Evolutionary conservation across 2,113 vertebrate genomes (phyloP), one percentile per base, ranked within the genome.

Genomic region (human (Homo sapiens)): DNA sequence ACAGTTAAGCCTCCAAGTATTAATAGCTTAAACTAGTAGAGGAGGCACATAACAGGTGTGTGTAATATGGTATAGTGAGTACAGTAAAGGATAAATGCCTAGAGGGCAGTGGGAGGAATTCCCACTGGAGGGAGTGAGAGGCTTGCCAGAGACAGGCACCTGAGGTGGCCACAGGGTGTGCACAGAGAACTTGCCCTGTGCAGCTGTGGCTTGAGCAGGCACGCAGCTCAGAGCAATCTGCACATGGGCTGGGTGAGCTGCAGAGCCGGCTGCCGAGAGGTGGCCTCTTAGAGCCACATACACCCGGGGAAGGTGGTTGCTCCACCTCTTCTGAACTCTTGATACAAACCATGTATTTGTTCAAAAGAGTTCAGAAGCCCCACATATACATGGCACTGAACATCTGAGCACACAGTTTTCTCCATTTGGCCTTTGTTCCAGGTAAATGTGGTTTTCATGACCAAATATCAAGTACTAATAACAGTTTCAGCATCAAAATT

Each of bases 41-140:
- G 32, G 8, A 38, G 30, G 17, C 38, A 30, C 22, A 1, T 6
- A 22, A 76, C 50, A 57, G 48, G 2, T 4, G 16, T 11, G 2
- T 16, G 38, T 4, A 43, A 40, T 5, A 17, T 1, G 12, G 50
- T 3, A 1, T 2, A 7, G 50, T 8, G 2, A 52, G 8, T 6
- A 35, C 14, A 22, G 6, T 6, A 30, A 48, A 72, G 27, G 43
- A 12, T 4, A 25, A 79, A n/a, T 22, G 2, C 13, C 61, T 22
- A 4, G 38, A 82, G 11, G 0, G 25, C 6, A 16, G 9, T 1
- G 17, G 59, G 48, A 70, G 23, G 55, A 40, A 23, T 50, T 12
- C 4, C n/a, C 12, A 16, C 10, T 9, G 13, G 13, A 43, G 13
- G 35, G 27, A 3, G 16, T 14, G 38, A 25, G 0, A 2, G 73